Evolutionary conservation across 2,797 vertebrate species (phyloP).

Genomic region (Todus mexicanus): DNA sequence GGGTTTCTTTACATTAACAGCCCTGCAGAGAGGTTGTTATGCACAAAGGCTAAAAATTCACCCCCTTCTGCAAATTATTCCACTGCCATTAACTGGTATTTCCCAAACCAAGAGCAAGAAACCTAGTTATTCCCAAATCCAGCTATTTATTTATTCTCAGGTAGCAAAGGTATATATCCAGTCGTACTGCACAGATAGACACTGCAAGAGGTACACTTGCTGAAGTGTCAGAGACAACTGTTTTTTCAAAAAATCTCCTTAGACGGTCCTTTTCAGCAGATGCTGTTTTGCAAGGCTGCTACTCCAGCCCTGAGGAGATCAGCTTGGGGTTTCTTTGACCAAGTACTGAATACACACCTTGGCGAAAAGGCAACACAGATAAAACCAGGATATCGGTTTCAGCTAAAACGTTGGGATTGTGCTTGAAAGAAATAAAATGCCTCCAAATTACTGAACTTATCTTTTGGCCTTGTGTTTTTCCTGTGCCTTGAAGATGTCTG

Average conservation of each 20-base stretch:
- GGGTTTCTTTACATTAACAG: neutral
- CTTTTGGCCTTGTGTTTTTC: slow-evolving; percentile 22
- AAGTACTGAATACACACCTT: neutral
- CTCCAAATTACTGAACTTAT: slow-evolving; percentile 36
- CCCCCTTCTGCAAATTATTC: neutral
- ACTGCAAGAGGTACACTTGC: neutral
- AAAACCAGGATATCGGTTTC: slow-evolving; percentile 12
- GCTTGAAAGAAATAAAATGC: slow-evolving; percentile 37
- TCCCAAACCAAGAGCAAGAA: neutral
- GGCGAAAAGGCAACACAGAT: slow-evolving; percentile 33
- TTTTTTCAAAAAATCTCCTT: neutral
- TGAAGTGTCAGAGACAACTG: neutral
- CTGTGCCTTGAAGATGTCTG: slow-evolving; percentile 21
- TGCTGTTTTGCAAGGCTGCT: neutral
- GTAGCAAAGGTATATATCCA: neutral
- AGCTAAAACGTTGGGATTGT: neutral
- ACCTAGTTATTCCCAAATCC: neutral
- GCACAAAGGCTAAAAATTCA: neutral
- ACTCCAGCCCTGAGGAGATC: neutral
- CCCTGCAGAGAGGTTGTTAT: neutral
- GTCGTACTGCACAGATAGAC: neutral
- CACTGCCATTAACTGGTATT: neutral
- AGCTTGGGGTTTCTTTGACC: neutral
- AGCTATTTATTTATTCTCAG: neutral
- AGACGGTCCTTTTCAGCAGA: neutral